A percentile compares a stretch with the other conserved stretches of the same genome.
phyloP scores from a whole-genome alignment of 2,113 vertebrate genomes.

The Phalacrocorax brasilianus region DNA sequence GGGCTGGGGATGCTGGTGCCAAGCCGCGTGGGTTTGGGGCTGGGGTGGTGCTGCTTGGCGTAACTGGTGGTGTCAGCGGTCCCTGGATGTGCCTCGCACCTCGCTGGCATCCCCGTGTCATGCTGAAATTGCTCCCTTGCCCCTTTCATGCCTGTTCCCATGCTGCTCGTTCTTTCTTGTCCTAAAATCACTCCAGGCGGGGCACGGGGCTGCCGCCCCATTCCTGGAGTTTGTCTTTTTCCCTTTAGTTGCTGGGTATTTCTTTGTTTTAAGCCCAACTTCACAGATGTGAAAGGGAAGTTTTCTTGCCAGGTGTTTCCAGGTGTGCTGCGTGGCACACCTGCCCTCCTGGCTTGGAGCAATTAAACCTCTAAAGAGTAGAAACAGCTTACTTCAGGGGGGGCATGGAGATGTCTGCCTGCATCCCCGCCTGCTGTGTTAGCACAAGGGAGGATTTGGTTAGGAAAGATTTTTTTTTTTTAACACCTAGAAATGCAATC shows the following conservation, averaged over 20 bases:
- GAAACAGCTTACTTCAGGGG: not conserved
- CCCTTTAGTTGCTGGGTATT: not conserved
- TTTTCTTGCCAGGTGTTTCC: not conserved
- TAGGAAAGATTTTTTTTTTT: not conserved
- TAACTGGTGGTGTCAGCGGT: not conserved
- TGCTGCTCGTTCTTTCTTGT: not conserved
- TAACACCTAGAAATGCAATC: not conserved
- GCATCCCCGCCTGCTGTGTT: not conserved
- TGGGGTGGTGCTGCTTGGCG: not conserved
- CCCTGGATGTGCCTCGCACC: not conserved
- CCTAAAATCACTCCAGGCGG: not conserved
- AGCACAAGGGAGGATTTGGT: not conserved
- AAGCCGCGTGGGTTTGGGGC: not conserved
- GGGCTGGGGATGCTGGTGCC: not conserved
- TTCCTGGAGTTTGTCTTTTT: not conserved
- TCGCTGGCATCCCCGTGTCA: accelerated
- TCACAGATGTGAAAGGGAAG: not conserved
- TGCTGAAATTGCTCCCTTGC: not conserved
- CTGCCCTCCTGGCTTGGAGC: not conserved
- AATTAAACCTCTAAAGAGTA: not conserved
- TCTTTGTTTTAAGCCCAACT: not conserved
- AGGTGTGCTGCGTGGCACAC: accelerated
- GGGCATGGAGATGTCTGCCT: not conserved
- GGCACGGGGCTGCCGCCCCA: not conserved
- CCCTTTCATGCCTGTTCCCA: not conserved